phyloP scores from a whole-genome alignment of 2,888 invertebrate species.

The Clistopyga incitator region DNA sequence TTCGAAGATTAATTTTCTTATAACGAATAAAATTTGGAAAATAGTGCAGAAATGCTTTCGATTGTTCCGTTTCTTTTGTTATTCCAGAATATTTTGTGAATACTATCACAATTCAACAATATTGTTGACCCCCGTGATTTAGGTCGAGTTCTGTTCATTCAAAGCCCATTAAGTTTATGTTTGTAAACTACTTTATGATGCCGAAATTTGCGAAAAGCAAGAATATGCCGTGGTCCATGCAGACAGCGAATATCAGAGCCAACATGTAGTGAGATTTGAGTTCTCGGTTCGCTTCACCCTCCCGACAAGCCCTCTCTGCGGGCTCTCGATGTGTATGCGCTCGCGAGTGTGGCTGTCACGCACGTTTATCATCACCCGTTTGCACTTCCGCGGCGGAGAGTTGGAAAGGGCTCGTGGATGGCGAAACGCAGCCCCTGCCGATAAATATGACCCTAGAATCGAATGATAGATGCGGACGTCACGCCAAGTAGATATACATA shows the following conservation, averaged over 20 bases:
- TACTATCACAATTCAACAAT: no score
- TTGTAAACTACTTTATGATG: neutral
- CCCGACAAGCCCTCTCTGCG: constrained; percentile 24
- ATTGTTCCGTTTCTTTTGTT: no score
- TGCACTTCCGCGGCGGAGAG: constrained; percentile 48
- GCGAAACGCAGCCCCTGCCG: constrained; percentile 48
- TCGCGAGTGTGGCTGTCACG: constrained; percentile 43
- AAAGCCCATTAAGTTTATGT: neutral
- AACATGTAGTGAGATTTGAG: constrained; percentile 49
- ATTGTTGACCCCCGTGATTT: neutral
- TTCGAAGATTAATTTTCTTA: no score
- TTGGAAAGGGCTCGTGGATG: constrained; percentile 37
- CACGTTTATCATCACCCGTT: constrained; percentile 63
- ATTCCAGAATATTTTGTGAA: no score
- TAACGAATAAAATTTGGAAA: no score
- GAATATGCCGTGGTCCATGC: neutral
- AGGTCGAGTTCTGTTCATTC: neutral
- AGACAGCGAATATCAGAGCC: constrained; percentile 29
- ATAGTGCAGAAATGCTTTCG: no score
- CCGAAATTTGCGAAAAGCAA: neutral
- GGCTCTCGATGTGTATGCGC: constrained; percentile 8
- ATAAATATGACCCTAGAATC: constrained; percentile 61
- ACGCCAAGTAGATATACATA: constrained; percentile 54
- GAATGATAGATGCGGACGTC: constrained; percentile 64
- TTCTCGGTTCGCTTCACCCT: constrained; percentile 51